Evolutionary conservation across 1,140 invertebrate genomes (phyloP).

Genomic region (Cyclina sinensis): DNA sequence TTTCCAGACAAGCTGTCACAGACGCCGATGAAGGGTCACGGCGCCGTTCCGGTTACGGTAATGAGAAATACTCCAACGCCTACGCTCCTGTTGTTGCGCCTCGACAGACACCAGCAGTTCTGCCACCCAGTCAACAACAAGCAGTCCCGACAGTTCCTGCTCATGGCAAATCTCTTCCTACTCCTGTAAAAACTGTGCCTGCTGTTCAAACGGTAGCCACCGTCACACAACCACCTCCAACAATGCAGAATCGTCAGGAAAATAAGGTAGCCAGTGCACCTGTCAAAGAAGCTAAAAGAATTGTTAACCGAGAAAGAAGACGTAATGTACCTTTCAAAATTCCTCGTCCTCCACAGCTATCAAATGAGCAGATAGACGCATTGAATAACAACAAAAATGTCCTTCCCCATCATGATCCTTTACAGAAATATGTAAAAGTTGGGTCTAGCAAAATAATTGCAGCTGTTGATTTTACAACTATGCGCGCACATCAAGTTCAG

Average conservation of each 20-base stretch:
- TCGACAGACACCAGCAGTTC: neutral
- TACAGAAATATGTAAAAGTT: conserved; percentile 51
- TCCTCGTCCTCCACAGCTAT: conserved; percentile 29
- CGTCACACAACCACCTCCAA: neutral
- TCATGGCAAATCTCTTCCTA: too few relatives aligned
- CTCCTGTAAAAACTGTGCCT: too few relatives aligned
- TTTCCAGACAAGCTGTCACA: conserved; percentile 14
- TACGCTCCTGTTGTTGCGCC: neutral
- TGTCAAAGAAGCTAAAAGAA: neutral
- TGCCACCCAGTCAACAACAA: neutral
- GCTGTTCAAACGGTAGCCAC: neutral
- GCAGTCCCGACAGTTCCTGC: neutral
- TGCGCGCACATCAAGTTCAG: conserved; percentile 7
- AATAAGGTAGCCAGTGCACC: neutral
- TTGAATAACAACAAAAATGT: conserved; percentile 36
- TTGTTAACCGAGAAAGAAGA: neutral
- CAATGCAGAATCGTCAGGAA: too few relatives aligned
- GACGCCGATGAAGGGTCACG: conserved; percentile 48
- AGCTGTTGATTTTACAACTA: conserved; percentile 15
- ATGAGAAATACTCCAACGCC: neutral
- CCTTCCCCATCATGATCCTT: conserved; percentile 12
- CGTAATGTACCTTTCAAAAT: conserved; percentile 22
- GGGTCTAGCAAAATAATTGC: conserved; percentile 42
- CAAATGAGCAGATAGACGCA: conserved; percentile 34
- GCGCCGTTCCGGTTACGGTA: neutral